Evolutionary conservation across 2,888 invertebrate genomes (phyloP).

Genomic region (Zhengitettix transpicula): DNA sequence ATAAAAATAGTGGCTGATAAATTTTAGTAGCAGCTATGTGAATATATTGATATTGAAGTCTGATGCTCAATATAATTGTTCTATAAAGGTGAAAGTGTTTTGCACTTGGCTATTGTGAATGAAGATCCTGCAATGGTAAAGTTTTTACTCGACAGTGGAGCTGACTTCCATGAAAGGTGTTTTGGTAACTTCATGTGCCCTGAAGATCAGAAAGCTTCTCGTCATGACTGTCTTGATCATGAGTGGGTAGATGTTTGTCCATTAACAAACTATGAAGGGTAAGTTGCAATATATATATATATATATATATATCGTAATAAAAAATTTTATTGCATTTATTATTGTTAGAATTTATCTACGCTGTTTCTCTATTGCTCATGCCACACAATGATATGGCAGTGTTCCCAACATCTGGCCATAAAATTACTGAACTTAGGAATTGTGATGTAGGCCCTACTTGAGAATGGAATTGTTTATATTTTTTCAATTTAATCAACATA

Average conservation of each 20-base stretch:
- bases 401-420: too few relatives aligned
- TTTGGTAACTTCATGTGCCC: constrained; percentile 94
- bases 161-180: constrained; percentile 84
- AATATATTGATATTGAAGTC: too few relatives aligned
- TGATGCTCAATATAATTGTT: not conserved
- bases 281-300: constrained; percentile 7
- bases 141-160: constrained; percentile 78
- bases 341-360: too few relatives aligned
- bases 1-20: too few relatives aligned
- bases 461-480: too few relatives aligned
- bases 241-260: constrained; percentile 76
- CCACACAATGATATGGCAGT: too few relatives aligned
- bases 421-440: too few relatives aligned
- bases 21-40: too few relatives aligned
- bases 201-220: constrained; percentile 87
- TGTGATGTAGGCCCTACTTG: too few relatives aligned
- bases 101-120: constrained; percentile 96
- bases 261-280: constrained; percentile 76
- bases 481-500: too few relatives aligned
- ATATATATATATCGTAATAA: too few relatives aligned
- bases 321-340: not conserved
- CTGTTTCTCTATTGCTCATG: too few relatives aligned
- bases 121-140: constrained; percentile 97
- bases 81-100: constrained; percentile 65
- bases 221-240: constrained; percentile 73